Conservation (phyloP, 2,113 vertebrate species). For the Petromus typicus region DNA sequence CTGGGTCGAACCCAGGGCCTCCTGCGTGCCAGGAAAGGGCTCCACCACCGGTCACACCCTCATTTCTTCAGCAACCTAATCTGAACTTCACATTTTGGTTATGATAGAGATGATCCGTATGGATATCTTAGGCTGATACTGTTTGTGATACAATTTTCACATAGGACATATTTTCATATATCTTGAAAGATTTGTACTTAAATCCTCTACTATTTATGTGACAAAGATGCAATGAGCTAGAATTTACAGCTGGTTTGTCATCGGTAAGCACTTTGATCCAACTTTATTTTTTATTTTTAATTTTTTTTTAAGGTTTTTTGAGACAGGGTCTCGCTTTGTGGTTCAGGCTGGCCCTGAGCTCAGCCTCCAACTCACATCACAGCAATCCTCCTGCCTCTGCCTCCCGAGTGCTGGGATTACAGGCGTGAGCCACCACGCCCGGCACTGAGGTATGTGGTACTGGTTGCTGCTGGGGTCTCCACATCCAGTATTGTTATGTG, state of each 20-base stretch:
- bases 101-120: conserved; percentile 15
- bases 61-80: conserved; percentile 26
- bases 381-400: no score
- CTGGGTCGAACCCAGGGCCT: background rate
- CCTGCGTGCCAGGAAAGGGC: background rate
- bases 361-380: no score
- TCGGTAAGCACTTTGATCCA: background rate
- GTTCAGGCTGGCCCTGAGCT: no score
- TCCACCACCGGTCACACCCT: background rate
- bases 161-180: background rate
- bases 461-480: no score
- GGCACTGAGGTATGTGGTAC: no score
- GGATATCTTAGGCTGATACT: background rate
- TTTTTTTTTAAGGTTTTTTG: no score
- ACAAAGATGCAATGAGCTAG: background rate
- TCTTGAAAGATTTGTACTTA: background rate
- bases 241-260: background rate
- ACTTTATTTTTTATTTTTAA: no score
- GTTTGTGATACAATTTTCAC: background rate
- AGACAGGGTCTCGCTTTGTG: no score
- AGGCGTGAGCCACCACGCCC: no score
- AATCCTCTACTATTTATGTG: background rate
- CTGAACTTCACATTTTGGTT: conserved; percentile 43
- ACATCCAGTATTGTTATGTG: no score
- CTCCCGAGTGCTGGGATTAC: no score